Conservation (phyloP, 1,140 invertebrate genomes). For the Lerema accius region DNA sequence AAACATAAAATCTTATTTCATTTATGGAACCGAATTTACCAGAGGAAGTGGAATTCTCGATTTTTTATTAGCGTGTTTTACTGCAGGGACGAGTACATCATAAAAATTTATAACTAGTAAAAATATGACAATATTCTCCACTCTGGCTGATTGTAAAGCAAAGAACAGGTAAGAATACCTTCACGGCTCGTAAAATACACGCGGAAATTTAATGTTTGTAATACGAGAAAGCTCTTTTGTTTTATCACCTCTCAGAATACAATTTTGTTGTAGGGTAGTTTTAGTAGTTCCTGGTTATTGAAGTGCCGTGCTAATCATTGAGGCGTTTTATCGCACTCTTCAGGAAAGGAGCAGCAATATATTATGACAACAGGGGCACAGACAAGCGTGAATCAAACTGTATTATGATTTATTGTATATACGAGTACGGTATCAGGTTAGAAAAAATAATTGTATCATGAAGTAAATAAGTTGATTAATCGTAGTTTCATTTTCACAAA, state of each 20-base stretch:
- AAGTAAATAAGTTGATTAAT: too few species aligned
- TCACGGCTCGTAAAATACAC: slow-evolving; percentile 24
- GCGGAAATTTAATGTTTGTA: slow-evolving; percentile 18
- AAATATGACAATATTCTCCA: slow-evolving; percentile 28
- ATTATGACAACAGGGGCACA: too few species aligned
- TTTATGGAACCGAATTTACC: background rate
- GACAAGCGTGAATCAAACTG: too few species aligned
- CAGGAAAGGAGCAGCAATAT: too few species aligned
- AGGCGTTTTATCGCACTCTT: too few species aligned
- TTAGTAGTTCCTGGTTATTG: too few species aligned
- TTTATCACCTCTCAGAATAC: slow-evolving; percentile 10
- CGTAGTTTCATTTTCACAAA: too few species aligned
- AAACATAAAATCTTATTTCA: background rate
- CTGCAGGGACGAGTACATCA: background rate
- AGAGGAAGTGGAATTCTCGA: slow-evolving; percentile 3
- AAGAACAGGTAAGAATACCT: slow-evolving; percentile 16
- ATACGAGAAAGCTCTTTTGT: slow-evolving; percentile 13
- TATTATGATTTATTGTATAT: too few species aligned
- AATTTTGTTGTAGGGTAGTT: too few species aligned
- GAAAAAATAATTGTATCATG: too few species aligned
- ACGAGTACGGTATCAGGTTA: too few species aligned
- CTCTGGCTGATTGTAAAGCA: slow-evolving; percentile 20
- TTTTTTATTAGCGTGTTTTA: slow-evolving; percentile 20
- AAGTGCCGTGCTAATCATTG: too few species aligned
- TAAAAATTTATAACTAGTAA: slow-evolving; percentile 32